Percentiles rank a stretch among this genome's conserved stretches.
phyloP scores from a whole-genome alignment of 1,140 invertebrate genomes.

The Ectropis grisescens region DNA sequence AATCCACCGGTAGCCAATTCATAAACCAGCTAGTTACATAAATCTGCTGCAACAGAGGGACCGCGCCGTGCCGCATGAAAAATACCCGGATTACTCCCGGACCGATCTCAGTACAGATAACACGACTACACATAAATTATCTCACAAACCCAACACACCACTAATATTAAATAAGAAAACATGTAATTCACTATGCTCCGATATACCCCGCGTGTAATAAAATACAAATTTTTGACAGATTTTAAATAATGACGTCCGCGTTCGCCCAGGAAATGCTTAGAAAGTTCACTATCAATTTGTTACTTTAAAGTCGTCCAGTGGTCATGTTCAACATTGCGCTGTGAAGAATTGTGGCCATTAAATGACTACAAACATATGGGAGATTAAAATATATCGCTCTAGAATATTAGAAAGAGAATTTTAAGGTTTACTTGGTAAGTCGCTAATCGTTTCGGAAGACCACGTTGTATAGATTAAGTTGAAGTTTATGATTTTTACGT shows the following conservation, averaged over 20 bases:
- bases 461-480: too few species aligned
- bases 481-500: too few species aligned
- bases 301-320: constrained; percentile 16
- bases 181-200: constrained; percentile 61
- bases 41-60: constrained; percentile 34
- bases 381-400: too few species aligned
- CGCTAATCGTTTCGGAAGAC: too few species aligned
- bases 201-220: constrained; percentile 50
- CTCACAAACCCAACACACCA: constrained; percentile 55
- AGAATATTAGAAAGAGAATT: too few species aligned
- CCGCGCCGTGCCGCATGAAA: constrained; percentile 48
- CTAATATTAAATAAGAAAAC: constrained; percentile 69
- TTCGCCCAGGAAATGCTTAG: constrained; percentile 55
- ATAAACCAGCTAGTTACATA: constrained; percentile 54
- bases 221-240: constrained; percentile 67
- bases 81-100: constrained; percentile 65
- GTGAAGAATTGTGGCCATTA: constrained; percentile 17
- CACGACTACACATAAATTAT: constrained; percentile 63
- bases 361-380: too few species aligned
- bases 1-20: too few species aligned
- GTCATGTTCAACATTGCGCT: constrained; percentile 15
- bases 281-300: constrained; percentile 32
- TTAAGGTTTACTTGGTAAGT: too few species aligned
- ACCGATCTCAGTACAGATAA: constrained; percentile 59
- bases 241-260: constrained; percentile 64